These are phyloP conservation scores for Mycetomoellerius zeteki DNA, from an alignment of 1,140 invertebrate species.

Conservation along the genomic window DNA sequence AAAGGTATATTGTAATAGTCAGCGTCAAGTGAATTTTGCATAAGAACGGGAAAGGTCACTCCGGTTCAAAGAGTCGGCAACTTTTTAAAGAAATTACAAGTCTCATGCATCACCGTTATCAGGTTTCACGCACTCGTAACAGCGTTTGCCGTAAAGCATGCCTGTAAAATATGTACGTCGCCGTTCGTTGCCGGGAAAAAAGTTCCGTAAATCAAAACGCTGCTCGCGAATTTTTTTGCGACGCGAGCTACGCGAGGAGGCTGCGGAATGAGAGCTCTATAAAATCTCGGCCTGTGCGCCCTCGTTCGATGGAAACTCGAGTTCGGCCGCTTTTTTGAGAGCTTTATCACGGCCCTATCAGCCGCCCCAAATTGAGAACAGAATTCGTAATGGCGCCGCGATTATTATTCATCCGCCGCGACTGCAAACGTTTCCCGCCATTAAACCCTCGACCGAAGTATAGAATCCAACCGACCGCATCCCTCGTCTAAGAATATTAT, in stretches of 20 bases:
- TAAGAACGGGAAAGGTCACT: slow-evolving; percentile 31
- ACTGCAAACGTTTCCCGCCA: slow-evolving; percentile 66
- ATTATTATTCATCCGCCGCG: slow-evolving; percentile 72
- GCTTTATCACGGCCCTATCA: slow-evolving; percentile 65
- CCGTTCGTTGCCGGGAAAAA: slow-evolving; percentile 56
- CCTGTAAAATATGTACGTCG: slow-evolving; percentile 57
- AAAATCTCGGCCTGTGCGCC: slow-evolving; percentile 28
- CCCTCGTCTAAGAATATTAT: slow-evolving; percentile 80
- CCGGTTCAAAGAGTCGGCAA: slow-evolving; percentile 44
- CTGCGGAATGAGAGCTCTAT: slow-evolving; percentile 33
- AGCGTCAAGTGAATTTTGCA: slow-evolving; percentile 10
- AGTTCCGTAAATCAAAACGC: slow-evolving; percentile 58
- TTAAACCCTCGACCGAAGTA: slow-evolving; percentile 58
- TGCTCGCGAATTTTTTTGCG: slow-evolving; percentile 46
- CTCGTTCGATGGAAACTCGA: slow-evolving; percentile 57
- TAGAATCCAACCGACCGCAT: slow-evolving; percentile 65
- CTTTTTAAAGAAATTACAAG: slow-evolving; percentile 63
- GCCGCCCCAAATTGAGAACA: slow-evolving; percentile 62
- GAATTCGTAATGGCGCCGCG: slow-evolving; percentile 69
- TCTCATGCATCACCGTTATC: slow-evolving; percentile 59
- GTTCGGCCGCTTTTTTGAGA: slow-evolving; percentile 52
- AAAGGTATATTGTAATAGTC: neutral
- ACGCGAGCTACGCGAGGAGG: slow-evolving; percentile 32
- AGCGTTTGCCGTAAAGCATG: slow-evolving; percentile 44
- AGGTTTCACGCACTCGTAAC: slow-evolving; percentile 60